Evolutionary conservation across 2,113 vertebrate genomes (phyloP), one percentile per base, ranked within the genome.

Genomic region (Anthoscopus minutus): DNA sequence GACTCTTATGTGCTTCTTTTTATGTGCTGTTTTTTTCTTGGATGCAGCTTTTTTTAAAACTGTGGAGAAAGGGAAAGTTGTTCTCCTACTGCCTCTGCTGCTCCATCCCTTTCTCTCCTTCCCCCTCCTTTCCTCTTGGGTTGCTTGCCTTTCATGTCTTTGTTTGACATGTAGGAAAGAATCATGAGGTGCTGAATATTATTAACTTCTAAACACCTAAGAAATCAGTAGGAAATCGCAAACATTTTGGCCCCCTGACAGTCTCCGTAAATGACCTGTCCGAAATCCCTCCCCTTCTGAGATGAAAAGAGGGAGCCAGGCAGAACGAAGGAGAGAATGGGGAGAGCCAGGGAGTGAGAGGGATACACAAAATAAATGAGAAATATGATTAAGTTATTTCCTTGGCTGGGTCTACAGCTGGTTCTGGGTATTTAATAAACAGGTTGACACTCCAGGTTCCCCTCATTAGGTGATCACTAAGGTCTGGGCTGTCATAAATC

Each of bases 361-460:
- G 76, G 92, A 89, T 95, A 95, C 95, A 65, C 91, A 93, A 92
- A 97, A 95, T 96, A 97, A 98, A 98, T 97, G 97, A 98, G 97
- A 98, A 97, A 97, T 97, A 96, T 97, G 98, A 97, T 97, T 98
- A 98, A 97, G 95, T 97, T 97, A 97, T 97, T 98, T 93, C 95
- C 94, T 93, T 53, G 65, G 94, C 95, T 91, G 45, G 4, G 91
- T 88, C 98, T 97, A 98, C 98, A 99, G 98, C 98, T 99, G 99
- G 98, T 99, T 99, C 98, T 97, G 97, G 98, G 98, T 98, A 99
- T 99, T 99, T 99, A 99, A 99, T 99, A 99, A 99, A 99, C 98
- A 99, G 98, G 98, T 99, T 99, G 99, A 99, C 99, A 99, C 98
- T 98, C 98, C 88, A 96, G 82, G 98, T 97, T 98, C 98, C 98